These are phyloP conservation scores for Sisor rabdophorus DNA, from an alignment of 2,113 vertebrate species.

Conservation along the genomic window DNA sequence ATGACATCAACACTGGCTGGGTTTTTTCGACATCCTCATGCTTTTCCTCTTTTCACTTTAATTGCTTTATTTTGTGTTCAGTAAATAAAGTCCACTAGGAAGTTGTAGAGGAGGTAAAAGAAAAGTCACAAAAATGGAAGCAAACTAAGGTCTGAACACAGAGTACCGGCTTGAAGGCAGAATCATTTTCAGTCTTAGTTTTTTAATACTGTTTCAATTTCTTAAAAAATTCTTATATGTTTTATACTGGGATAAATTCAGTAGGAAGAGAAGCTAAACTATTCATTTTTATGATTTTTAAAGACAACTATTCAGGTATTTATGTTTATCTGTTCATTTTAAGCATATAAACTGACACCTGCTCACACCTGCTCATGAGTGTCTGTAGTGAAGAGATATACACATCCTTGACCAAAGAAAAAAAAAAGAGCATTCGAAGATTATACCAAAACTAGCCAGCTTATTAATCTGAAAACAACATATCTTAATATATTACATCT, in stretches of 20 bases:
- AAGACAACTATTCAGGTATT: slow-evolving; percentile 26
- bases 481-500: slow-evolving; percentile 36
- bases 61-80: slow-evolving; percentile 62
- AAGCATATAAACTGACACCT: slow-evolving; percentile 8
- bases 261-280: slow-evolving; percentile 34
- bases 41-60: slow-evolving; percentile 62
- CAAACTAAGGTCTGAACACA: slow-evolving; percentile 44
- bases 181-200: slow-evolving; percentile 18
- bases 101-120: slow-evolving; percentile 59
- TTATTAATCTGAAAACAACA: slow-evolving; percentile 37
- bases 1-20: slow-evolving; percentile 65
- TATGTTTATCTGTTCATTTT: slow-evolving; percentile 4
- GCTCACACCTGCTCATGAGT: slow-evolving; percentile 28
- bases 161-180: slow-evolving; percentile 38
- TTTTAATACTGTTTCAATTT: slow-evolving; percentile 16
- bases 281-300: slow-evolving; percentile 13
- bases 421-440: slow-evolving; percentile 14
- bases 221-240: slow-evolving; percentile 1
- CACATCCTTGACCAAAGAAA: not conserved
- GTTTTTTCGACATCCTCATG: slow-evolving; percentile 61
- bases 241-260: slow-evolving; percentile 37
- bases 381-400: slow-evolving; percentile 38
- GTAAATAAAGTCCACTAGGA: slow-evolving; percentile 61
- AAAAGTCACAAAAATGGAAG: slow-evolving; percentile 57
- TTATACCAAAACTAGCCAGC: slow-evolving; percentile 40